Conservation (phyloP, 35 echinoderm and acorn worm genomes). For the Amphiura filiformis region DNA sequence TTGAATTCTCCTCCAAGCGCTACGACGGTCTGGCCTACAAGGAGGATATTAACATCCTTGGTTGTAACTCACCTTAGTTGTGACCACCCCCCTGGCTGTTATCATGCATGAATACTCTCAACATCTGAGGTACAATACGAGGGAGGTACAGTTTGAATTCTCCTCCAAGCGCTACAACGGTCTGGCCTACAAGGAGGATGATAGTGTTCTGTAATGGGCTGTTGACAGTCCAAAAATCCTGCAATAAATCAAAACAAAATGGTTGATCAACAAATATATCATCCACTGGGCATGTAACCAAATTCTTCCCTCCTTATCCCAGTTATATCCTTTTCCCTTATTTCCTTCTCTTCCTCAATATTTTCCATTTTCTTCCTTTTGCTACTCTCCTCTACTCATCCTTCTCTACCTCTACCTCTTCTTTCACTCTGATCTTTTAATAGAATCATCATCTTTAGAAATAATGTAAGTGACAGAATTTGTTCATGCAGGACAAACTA, state of each 20-base stretch:
- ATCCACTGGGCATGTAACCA: background rate
- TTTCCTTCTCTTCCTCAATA: too few relatives aligned
- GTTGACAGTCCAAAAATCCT: constrained; percentile 99
- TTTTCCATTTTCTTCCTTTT: too few relatives aligned
- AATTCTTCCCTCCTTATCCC: background rate
- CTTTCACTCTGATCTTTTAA: too few relatives aligned
- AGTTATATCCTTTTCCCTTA: background rate
- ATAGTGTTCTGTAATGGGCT: constrained; percentile 94
- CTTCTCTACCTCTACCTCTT: too few relatives aligned
- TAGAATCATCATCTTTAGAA: too few relatives aligned
- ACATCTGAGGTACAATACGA: constrained; percentile 95
- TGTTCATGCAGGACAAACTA: too few relatives aligned
- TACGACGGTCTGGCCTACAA: constrained; percentile 93
- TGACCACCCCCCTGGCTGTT: constrained; percentile 84
- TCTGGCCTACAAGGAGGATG: constrained; percentile 90
- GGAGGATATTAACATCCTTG: constrained; percentile 77
- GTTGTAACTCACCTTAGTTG: constrained; percentile 70
- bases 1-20: constrained; percentile 98
- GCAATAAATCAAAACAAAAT: constrained; percentile 21
- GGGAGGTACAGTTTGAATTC: constrained; percentile 98
- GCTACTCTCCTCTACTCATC: too few relatives aligned
- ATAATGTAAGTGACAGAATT: too few relatives aligned
- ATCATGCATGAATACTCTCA: constrained; percentile 98
- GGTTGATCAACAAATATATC: constrained; percentile 25
- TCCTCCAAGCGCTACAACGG: constrained; percentile 90